Evolutionary conservation across 2,888 invertebrate species (phyloP).

Genomic region (Ptilodon capucinus): DNA sequence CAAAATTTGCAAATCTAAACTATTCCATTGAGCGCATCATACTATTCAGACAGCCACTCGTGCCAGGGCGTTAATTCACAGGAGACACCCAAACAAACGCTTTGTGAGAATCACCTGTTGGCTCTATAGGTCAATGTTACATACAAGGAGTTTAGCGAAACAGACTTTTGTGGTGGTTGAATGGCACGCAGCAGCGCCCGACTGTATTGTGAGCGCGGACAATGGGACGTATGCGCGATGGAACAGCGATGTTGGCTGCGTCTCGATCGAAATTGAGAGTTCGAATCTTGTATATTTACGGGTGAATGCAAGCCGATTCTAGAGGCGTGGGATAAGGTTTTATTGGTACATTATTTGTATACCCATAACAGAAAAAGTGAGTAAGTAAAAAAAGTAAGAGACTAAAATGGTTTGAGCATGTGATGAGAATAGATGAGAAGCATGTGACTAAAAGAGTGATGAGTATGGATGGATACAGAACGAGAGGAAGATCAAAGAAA

Average conservation of each 20-base stretch:
- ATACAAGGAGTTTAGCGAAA: conserved; percentile 78
- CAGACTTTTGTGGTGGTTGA: conserved; percentile 73
- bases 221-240: conserved; percentile 74
- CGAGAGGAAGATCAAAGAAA: no score
- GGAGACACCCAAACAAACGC: conserved; percentile 77
- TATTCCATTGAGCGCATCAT: conserved; percentile 34
- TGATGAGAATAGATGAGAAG: no score
- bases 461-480: no score
- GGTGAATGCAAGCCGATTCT: conserved; percentile 16
- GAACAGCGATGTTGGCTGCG: conserved; percentile 66
- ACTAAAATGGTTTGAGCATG: no score
- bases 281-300: conserved; percentile 40
- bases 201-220: conserved; percentile 64
- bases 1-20: conserved; percentile 27
- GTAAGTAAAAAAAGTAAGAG: no score
- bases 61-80: conserved; percentile 56
- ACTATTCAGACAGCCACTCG: conserved; percentile 25
- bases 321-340: conserved; percentile 3
- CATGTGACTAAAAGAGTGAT: no score
- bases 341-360: no score
- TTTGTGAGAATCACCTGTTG: conserved; percentile 76
- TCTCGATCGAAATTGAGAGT: conserved; percentile 71
- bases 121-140: conserved; percentile 81
- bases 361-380: no score
- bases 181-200: conserved; percentile 60